Percentiles rank a stretch among this genome's conserved stretches.
Conservation (phyloP, 2,113 vertebrate species). For the Circaetus gallicus region DNA sequence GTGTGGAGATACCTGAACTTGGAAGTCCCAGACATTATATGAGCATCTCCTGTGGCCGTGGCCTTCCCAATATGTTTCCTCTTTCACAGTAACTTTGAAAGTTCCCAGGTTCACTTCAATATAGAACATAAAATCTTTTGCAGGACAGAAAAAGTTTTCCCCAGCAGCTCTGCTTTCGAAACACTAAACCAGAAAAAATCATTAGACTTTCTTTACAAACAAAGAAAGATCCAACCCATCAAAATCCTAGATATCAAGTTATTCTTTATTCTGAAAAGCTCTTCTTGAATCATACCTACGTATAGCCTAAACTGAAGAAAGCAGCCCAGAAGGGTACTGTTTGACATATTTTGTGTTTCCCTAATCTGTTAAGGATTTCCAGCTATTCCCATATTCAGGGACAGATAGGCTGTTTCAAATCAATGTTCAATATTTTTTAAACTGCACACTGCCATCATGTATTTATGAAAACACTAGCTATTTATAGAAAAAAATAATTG, state of each 20-base stretch:
- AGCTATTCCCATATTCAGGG: neutral
- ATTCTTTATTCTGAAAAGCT: neutral
- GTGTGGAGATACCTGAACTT: neutral
- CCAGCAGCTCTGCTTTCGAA: neutral
- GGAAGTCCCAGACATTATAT: neutral
- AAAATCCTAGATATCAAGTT: neutral
- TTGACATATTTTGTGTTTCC: neutral
- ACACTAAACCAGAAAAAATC: neutral
- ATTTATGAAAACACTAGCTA: neutral
- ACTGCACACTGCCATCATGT: no score
- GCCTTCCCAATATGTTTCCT: neutral
- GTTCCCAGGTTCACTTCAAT: neutral
- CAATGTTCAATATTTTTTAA: neutral
- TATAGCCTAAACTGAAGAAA: neutral
- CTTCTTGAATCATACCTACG: neutral
- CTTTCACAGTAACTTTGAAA: neutral
- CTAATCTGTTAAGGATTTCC: neutral
- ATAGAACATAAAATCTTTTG: neutral
- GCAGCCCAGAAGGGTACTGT: neutral
- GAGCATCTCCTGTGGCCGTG: fast-evolving
- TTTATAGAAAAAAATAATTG: slow-evolving; percentile 7
- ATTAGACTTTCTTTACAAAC: neutral
- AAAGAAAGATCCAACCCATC: fast-evolving
- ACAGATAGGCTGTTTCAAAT: neutral
- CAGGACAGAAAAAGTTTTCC: neutral